phyloP scores from a whole-genome alignment of 2,797 vertebrate species.

The Leptatherina wallacei region DNA sequence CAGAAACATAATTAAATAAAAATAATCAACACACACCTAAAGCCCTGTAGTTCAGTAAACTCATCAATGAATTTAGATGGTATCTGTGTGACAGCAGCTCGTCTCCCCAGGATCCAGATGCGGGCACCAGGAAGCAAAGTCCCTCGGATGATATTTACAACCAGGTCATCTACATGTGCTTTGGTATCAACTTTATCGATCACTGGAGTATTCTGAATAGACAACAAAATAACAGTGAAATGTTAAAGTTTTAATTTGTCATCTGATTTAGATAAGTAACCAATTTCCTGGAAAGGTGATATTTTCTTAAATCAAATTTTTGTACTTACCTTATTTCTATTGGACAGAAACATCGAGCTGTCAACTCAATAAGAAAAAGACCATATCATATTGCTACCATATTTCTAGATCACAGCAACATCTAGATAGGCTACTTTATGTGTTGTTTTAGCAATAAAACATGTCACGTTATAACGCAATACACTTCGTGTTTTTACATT shows the following conservation, averaged over 20 bases:
- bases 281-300: not conserved
- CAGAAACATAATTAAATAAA: not conserved
- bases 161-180: constrained; percentile 60
- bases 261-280: too few relatives aligned
- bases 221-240: not conserved
- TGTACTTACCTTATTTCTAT: too few relatives aligned
- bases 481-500: too few relatives aligned
- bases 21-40: constrained; percentile 59
- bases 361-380: too few relatives aligned
- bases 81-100: constrained; percentile 61
- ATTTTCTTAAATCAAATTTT: too few relatives aligned
- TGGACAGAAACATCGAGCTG: too few relatives aligned
- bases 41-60: constrained; percentile 76
- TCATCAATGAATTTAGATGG: constrained; percentile 67
- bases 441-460: too few relatives aligned
- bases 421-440: too few relatives aligned
- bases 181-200: constrained; percentile 43
- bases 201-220: constrained; percentile 58
- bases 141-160: constrained; percentile 81
- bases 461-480: too few relatives aligned
- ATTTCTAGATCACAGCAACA: too few relatives aligned
- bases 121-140: constrained; percentile 67
- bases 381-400: too few relatives aligned
- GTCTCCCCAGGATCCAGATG: constrained; percentile 80
- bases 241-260: not conserved